Conservation (phyloP, 2,888 invertebrate genomes). For the Mesorhabditis sp. region DNA sequence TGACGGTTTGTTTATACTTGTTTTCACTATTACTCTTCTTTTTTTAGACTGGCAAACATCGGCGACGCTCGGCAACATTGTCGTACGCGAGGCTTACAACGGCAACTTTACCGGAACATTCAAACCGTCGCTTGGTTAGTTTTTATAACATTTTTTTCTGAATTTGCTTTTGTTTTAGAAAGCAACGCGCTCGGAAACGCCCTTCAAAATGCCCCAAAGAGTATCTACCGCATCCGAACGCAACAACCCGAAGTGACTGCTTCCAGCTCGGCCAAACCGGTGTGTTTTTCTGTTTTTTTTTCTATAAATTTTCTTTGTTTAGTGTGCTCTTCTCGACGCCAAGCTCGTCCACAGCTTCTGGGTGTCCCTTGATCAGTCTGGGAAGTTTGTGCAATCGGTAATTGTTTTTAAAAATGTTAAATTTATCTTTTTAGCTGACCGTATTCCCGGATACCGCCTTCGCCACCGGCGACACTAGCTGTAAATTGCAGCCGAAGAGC, state of each 20-base stretch:
- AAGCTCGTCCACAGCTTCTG: conserved; percentile 47
- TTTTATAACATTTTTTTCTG: background rate
- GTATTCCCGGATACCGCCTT: conserved; percentile 43
- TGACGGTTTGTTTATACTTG: background rate
- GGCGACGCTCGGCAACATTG: conserved; percentile 31
- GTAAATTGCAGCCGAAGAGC: conserved; percentile 1
- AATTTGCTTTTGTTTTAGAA: background rate
- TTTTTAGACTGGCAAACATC: conserved; percentile 24
- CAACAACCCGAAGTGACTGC: background rate
- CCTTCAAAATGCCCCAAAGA: background rate
- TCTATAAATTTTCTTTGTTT: conserved; percentile 10
- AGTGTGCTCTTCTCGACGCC: conserved; percentile 46
- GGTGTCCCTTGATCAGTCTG: conserved; percentile 38
- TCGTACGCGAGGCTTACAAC: conserved; percentile 28
- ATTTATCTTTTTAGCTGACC: conserved; percentile 25
- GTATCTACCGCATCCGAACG: background rate
- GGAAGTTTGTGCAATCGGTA: conserved; percentile 34
- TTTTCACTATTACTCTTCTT: background rate
- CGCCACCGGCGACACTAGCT: conserved; percentile 8
- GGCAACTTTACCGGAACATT: conserved; percentile 47
- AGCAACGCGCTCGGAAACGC: background rate
- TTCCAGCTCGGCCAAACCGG: conserved; percentile 11
- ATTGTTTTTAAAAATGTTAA: background rate
- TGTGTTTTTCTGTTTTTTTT: conserved; percentile 7
- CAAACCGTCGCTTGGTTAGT: conserved; percentile 14